Conservation (phyloP, 2,113 vertebrate genomes). For the Carettochelys insculpta region DNA sequence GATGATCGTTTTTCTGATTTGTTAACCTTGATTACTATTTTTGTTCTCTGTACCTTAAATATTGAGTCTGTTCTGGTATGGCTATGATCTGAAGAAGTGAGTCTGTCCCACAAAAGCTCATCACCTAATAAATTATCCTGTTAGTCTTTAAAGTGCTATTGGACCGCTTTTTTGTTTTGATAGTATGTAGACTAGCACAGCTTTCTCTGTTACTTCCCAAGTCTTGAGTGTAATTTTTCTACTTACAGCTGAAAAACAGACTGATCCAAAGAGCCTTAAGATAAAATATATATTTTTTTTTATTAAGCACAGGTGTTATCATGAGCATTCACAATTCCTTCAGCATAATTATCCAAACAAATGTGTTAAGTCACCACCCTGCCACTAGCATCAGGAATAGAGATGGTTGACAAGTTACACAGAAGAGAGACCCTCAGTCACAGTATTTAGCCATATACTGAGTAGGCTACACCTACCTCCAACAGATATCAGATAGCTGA, state of each 20-base stretch:
- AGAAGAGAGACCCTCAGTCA: background rate
- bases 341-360: slow-evolving; percentile 46
- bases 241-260: background rate
- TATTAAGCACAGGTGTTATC: slow-evolving; percentile 34
- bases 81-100: too few species aligned
- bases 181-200: too few species aligned
- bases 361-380: background rate
- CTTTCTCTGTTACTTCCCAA: too few species aligned
- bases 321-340: background rate
- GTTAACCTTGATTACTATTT: too few species aligned
- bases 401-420: background rate
- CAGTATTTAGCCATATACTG: background rate
- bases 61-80: too few species aligned
- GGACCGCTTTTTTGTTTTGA: too few species aligned
- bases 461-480: background rate
- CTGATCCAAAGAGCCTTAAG: background rate
- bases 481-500: background rate
- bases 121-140: too few species aligned
- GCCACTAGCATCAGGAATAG: slow-evolving; percentile 11
- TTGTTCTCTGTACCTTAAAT: too few species aligned
- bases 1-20: too few species aligned
- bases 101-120: too few species aligned
- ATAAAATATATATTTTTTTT: too few species aligned
- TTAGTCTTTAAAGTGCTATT: too few species aligned
- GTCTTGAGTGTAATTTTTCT: background rate